Conservation (phyloP, 2,113 vertebrate genomes). For the Chrysemys picta region DNA sequence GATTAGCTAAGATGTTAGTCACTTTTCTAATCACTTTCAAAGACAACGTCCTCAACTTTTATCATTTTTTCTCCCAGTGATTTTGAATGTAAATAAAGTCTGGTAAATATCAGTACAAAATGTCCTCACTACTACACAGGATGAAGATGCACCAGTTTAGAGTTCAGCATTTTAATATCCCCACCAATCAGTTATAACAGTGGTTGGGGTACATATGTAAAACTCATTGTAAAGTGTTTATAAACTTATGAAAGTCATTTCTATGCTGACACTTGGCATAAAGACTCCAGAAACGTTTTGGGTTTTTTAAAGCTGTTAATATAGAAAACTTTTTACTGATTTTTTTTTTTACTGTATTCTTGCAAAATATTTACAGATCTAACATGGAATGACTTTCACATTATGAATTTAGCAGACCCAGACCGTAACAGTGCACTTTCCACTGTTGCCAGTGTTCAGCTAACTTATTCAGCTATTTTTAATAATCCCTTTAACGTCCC, state of each 20-base stretch:
- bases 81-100: neutral
- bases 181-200: rapidly evolving
- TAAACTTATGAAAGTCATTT: neutral
- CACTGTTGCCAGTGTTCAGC: neutral
- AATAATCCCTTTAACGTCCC: neutral
- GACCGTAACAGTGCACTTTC: neutral
- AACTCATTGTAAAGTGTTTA: neutral
- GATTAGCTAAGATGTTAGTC: neutral
- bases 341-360: neutral
- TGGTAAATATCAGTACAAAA: rapidly evolving
- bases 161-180: neutral
- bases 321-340: neutral
- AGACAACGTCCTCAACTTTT: neutral
- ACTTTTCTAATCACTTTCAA: neutral
- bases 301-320: neutral
- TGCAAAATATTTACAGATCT: neutral
- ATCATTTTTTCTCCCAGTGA: neutral
- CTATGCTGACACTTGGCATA: neutral
- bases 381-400: neutral
- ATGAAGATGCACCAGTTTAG: neutral
- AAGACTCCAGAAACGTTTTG: rapidly evolving
- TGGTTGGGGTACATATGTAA: neutral
- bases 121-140: neutral
- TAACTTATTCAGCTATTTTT: neutral
- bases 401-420: neutral